phyloP scores from a whole-genome alignment of 2,888 invertebrate species.

The Drosophila seclusa region DNA sequence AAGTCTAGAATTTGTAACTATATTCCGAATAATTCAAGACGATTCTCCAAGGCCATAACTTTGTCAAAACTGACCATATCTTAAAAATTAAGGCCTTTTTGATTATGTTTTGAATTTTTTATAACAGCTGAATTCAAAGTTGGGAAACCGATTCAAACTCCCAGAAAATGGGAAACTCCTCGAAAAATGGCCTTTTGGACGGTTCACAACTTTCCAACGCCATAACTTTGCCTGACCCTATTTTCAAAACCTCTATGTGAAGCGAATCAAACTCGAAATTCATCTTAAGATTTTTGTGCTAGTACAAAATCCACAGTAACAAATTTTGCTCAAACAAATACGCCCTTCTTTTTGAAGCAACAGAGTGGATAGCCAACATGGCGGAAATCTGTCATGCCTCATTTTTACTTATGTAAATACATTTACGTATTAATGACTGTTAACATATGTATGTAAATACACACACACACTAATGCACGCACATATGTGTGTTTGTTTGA shows the following conservation, averaged over 20 bases:
- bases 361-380: neutral
- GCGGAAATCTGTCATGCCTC: constrained; percentile 6
- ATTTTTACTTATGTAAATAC: neutral
- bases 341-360: neutral
- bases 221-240: too few relatives aligned
- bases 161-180: too few relatives aligned
- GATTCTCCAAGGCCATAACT: too few relatives aligned
- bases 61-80: too few relatives aligned
- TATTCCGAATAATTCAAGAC: too few relatives aligned
- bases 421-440: neutral
- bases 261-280: too few relatives aligned
- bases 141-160: too few relatives aligned
- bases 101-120: neutral
- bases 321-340: neutral
- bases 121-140: neutral
- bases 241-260: neutral
- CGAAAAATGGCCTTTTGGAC: too few relatives aligned
- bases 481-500: constrained; percentile 5
- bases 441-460: neutral
- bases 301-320: neutral
- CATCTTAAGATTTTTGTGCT: neutral
- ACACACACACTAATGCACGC: neutral
- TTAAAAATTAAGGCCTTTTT: too few relatives aligned
- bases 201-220: too few relatives aligned
- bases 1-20: too few relatives aligned